Evolutionary conservation across 1,140 invertebrate species (phyloP), one percentile per base, ranked within the genome.

Genomic region (Drosophila ironensis): DNA sequence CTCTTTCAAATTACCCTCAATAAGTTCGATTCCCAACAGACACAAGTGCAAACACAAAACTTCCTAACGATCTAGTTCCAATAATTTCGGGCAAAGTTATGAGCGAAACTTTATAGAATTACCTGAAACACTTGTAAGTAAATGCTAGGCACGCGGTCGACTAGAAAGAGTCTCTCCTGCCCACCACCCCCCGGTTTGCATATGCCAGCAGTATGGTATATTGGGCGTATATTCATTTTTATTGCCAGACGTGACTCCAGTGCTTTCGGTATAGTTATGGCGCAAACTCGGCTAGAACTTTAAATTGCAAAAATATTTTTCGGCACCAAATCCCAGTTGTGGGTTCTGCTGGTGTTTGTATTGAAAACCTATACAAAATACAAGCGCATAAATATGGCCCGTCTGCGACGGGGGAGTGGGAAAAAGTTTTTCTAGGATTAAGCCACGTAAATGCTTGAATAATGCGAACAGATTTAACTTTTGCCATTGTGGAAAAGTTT

Each of bases 401-500:
- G 9, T 22, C 4, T 16, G 11, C 8, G 28, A 22, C 7, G 11
- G 7, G n/a, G 30, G 24, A 4, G 50, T 1, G 2, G 7, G 3
- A 33, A 45, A 68, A 44, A 68, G 33, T 27, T 68, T 40, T 46
- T 22, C 19, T 27, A 46, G 35, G 60, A 63, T 69, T 76, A 76
- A 72, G 60, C 52, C 77, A 72, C 38, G 77, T 75, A 72, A 81
- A 81, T 60, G 46, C 72, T 70, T 77, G 48, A 72, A 61, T 82
- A 72, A 72, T 72, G 57, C 59, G 60, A 70, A 50, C 52, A 44
- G 78, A 84, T 78, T 84, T 78, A 84, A 84, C 78, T 84, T 84
- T 68, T 66, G 61, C 57, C 60, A 86, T 80, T 60, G 38, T 56
- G 47, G 35, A 16, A 33, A 71, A 81, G 64, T 47, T 81, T 81